Base-by-base conservation (phyloP, 1,140 invertebrate genomes). In the Microplitis demolitor region DNA sequence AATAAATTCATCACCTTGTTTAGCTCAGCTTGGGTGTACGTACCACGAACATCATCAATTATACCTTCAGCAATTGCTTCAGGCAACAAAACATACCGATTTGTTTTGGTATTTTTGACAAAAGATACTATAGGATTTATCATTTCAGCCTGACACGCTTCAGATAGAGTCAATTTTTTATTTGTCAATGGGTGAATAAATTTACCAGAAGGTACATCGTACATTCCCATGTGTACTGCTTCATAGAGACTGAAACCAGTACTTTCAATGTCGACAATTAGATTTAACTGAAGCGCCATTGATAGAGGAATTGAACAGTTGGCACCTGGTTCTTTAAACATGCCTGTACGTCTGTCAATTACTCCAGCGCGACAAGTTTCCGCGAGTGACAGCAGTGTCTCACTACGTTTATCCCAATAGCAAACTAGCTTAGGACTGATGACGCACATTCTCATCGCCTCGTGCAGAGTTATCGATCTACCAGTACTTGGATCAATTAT, bases 201-300 rank as follows among this genome's bases (percentile, higher is more conserved):
- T 74, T 91, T 89, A 13, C 92, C 90, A 60, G 92, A 91, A 33
- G 90, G 85, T 3, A 89, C 82, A 76, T 96, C 91, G 81, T 95
- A 96, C 75, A 97, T 89, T 71, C 94, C 93, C 91, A 96, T 94
- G 58, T 91, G 87, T 45, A 98, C 84, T 9, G 93, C 90, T 82
- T 98, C 95, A 76, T 96, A 93, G 3, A 98, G 83, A 45, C 92
- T 91, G 80, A 95, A 95, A 64, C 92, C 91, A 31, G 92, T 91
- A 68, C 90, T 92, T 87, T 96, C 95, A 74, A 96, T 95, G 80
- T 96, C 95, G 13, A 96, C 89, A 76, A 97, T 94, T 37, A 94
- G 88, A 13, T 94, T 94, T 76, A 91, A 80, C 60, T 92, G 91
- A 75, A 96, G 86, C 3, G 95, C 95, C 76, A 92, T 89, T 13